Evolutionary conservation across 2,113 vertebrate species (phyloP).

Genomic region (Notothenia rossii): DNA sequence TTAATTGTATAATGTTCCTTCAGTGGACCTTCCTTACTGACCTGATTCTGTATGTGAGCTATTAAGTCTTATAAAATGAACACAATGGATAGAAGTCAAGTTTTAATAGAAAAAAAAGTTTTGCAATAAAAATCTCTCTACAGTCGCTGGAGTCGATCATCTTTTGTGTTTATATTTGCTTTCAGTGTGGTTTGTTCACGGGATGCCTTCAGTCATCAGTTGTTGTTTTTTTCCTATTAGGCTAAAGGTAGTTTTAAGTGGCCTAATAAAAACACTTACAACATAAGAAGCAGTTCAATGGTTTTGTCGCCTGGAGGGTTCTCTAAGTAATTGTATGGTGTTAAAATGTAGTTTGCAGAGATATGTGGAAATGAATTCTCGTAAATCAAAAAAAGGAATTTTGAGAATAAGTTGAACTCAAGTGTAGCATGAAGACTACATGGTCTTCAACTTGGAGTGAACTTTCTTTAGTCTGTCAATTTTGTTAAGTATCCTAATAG

Average conservation of each 20-base stretch:
- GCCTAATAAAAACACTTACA: neutral
- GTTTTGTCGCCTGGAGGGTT: neutral
- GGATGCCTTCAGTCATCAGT: neutral
- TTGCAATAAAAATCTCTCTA: constrained; percentile 58
- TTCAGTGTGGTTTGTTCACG: neutral
- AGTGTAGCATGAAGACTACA: neutral
- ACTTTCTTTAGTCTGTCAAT: neutral
- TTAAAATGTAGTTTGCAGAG: neutral
- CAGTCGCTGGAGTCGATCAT: neutral
- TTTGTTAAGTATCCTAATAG: neutral
- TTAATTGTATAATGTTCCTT: neutral
- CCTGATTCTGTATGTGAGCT: constrained; percentile 7
- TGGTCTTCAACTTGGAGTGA: neutral
- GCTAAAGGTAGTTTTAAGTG: neutral
- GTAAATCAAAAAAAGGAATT: neutral
- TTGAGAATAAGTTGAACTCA: neutral
- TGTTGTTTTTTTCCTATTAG: neutral
- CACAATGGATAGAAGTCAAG: constrained; percentile 3
- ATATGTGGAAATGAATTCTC: neutral
- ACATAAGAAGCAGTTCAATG: neutral
- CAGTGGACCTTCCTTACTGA: neutral
- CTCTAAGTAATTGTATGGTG: neutral
- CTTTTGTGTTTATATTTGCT: neutral
- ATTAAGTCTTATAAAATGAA: constrained; percentile 18
- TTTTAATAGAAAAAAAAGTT: constrained; percentile 34